Conservation (phyloP, 2,113 vertebrate genomes). For the Hippolais icterina region DNA sequence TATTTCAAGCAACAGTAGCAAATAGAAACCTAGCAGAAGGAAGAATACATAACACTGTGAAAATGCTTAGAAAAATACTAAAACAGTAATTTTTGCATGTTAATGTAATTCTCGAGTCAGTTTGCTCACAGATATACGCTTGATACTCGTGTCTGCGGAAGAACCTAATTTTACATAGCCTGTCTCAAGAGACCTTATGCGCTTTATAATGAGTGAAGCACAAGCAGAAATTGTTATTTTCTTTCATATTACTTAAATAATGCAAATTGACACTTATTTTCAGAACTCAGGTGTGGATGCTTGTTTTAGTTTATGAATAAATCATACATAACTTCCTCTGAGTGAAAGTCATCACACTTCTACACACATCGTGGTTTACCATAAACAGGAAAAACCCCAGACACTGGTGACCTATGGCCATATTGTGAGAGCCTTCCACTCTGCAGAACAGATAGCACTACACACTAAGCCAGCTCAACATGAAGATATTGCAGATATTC, state of each 20-base stretch:
- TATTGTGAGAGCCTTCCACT: background rate
- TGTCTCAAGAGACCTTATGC: background rate
- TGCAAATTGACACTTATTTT: background rate
- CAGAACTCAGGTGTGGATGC: background rate
- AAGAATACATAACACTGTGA: background rate
- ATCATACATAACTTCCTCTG: accelerated
- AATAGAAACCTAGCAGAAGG: background rate
- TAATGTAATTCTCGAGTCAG: background rate
- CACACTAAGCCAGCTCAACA: background rate
- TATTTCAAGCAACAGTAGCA: background rate
- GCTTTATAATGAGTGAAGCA: background rate
- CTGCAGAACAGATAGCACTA: background rate
- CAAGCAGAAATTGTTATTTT: background rate
- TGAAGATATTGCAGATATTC: background rate
- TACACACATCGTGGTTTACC: background rate
- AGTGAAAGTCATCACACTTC: background rate
- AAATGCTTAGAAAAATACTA: background rate
- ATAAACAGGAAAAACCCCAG: background rate
- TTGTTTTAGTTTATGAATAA: background rate
- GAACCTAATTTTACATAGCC: background rate
- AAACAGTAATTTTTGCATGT: background rate
- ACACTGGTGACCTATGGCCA: background rate
- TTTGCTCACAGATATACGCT: background rate
- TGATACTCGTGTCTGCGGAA: background rate
- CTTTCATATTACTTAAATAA: background rate